Base-by-base conservation (phyloP, 2,888 invertebrate genomes). In the Athetis lepigone region DNA sequence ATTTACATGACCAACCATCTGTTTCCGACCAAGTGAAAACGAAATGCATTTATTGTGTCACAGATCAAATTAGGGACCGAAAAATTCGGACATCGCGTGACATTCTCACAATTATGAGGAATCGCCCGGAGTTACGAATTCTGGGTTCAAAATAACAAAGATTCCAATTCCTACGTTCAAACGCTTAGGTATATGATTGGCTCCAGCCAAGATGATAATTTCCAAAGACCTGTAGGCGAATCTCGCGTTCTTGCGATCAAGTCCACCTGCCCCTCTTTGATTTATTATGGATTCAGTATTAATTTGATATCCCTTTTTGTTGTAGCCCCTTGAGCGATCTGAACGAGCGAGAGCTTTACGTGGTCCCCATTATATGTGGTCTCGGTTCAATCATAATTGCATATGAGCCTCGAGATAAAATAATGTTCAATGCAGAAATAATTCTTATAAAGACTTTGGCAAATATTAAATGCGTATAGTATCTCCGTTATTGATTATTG, bases 271-370 rank as follows among this genome's bases (percentile, higher is more conserved):
- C 92, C 86, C 75, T 81, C 83, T 91, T 92, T 94, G 95, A 95
- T 95, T 95, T 95, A 95, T 95, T 94, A 94, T 93, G 94, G 91
- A 95, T 94, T 94, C 94, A 93, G 90, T 92, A 95, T 94, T 95
- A 95, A 95, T 95, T 94, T 94, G 94, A 94, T 95, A 94, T 94
- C 91, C 95, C 94, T 93, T 94, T 93, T 93, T 93, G 93, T 92
- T 87, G 81, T 87, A 86, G 86, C 92, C 94, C 95, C 95, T 94
- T 92, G 88, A 94, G 95, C 95, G 92, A 91, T 94, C 83, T 81
- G 87, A 88, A 86, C 90, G 90, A 88, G 89, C 88, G 87, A 85
- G 87, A 88, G 92, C 87, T 86, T 87, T 87, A 87, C 85, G 85
- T 89, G 83, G 88, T 87, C 90, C 83, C 93, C 91, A 93, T 94